Percentiles rank a stretch among this genome's conserved stretches.
Conservation (phyloP, 2,888 invertebrate species). For the Calameuta idolon region DNA sequence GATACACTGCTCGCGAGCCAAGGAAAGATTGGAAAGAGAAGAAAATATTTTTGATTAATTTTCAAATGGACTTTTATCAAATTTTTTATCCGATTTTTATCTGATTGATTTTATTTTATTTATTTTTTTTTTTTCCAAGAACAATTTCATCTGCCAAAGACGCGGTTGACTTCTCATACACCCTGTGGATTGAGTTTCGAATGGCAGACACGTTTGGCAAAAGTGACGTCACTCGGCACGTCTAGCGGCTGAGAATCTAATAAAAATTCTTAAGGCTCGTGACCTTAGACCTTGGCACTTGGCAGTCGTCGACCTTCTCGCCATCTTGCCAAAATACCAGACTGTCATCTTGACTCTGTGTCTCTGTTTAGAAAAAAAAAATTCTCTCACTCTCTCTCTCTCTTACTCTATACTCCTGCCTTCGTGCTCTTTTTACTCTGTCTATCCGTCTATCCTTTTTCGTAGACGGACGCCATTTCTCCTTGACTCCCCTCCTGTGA, state of each 20-base stretch:
- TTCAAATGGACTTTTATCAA: neutral
- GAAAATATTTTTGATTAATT: neutral
- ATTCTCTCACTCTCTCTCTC: conserved; percentile 13
- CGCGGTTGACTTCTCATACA: neutral
- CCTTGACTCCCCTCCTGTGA: neutral
- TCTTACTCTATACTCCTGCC: conserved; percentile 39
- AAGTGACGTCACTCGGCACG: neutral
- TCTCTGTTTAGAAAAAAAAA: neutral
- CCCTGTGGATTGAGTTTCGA: neutral
- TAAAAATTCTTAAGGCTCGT: neutral
- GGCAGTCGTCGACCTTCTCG: neutral
- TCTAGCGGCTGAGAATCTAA: neutral
- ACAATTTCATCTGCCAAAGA: neutral
- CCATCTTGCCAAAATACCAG: neutral
- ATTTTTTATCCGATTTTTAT: neutral
- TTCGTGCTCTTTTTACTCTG: neutral
- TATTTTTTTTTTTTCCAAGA: neutral
- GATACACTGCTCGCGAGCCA: neutral
- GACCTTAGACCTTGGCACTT: neutral
- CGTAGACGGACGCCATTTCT: neutral
- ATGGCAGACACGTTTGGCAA: neutral
- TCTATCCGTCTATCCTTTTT: neutral
- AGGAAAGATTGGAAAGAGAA: no score
- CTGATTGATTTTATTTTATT: no score
- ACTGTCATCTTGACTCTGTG: neutral